Percentiles rank a stretch among this genome's conserved stretches.
phyloP scores from a whole-genome alignment of 2,888 invertebrate genomes.

The Caenorhabditis sp. region DNA sequence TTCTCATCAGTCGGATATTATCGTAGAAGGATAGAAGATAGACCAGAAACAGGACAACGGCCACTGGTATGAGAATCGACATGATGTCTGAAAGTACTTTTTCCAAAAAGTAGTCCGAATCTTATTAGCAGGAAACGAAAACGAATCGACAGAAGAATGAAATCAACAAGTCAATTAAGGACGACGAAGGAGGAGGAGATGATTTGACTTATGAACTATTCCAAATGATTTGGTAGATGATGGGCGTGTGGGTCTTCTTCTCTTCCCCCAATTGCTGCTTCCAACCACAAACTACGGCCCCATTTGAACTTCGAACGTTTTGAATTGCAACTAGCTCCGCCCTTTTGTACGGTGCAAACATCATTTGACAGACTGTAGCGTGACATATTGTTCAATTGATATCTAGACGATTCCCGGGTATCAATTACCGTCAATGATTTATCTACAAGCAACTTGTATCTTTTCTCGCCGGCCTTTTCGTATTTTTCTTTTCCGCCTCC shows the following conservation, averaged over 20 bases:
- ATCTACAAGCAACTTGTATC: slow-evolving; percentile 21
- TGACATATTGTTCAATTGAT: slow-evolving; percentile 40
- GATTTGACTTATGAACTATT: slow-evolving; percentile 40
- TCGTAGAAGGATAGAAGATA: slow-evolving; percentile 48
- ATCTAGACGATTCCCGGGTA: slow-evolving; percentile 20
- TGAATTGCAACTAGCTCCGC: slow-evolving; percentile 26
- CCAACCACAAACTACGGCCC: slow-evolving; percentile 29
- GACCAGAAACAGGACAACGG: slow-evolving; percentile 6
- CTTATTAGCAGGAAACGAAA: not conserved
- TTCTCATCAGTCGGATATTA: slow-evolving; percentile 42
- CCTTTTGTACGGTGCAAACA: not conserved
- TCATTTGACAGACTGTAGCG: slow-evolving; percentile 14
- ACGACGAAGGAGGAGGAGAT: not conserved
- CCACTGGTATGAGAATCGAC: slow-evolving; percentile 30
- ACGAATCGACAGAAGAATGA: slow-evolving; percentile 4
- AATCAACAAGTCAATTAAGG: slow-evolving; percentile 22
- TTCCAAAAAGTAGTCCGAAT: not conserved
- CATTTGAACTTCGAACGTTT: slow-evolving; percentile 21
- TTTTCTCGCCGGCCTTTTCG: slow-evolving; percentile 4
- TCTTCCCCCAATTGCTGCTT: not conserved
- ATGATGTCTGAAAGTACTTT: slow-evolving; percentile 14
- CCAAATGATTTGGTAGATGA: slow-evolving; percentile 33
- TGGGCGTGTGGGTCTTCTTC: slow-evolving; percentile 33
- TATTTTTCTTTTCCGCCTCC: not conserved
- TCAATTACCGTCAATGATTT: slow-evolving; percentile 27